Evolutionary conservation across 2,888 invertebrate species (phyloP).

Genomic region (Diadromus collaris): DNA sequence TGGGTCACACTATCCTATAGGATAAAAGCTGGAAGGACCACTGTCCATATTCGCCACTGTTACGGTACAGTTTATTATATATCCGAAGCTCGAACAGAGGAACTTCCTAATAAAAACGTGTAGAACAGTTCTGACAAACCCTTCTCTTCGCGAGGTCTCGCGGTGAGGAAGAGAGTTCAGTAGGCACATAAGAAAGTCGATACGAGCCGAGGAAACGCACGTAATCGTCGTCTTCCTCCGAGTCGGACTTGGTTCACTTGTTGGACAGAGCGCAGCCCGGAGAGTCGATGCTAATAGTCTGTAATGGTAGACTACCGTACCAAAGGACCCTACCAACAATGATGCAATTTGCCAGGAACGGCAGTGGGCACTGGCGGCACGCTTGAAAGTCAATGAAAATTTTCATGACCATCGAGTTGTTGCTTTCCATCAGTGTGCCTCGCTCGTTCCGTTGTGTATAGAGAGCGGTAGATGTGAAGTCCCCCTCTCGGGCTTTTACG

Average conservation of each 20-base stretch:
- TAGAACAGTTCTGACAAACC: not conserved
- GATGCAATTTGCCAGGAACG: constrained; percentile 46
- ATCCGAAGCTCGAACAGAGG: too few species aligned
- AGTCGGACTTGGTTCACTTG: not conserved
- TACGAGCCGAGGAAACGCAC: constrained; percentile 16
- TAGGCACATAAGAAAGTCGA: constrained; percentile 7
- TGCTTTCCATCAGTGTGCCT: not conserved
- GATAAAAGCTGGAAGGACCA: too few species aligned
- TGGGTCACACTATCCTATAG: too few species aligned
- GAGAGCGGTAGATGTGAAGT: not conserved
- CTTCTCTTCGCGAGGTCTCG: not conserved
- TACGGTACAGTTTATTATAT: too few species aligned
- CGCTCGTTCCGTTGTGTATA: not conserved
- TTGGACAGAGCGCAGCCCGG: constrained; percentile 5
- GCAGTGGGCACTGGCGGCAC: constrained; percentile 1
- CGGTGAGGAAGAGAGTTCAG: not conserved
- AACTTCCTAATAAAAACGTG: not conserved
- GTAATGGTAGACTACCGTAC: constrained; percentile 44
- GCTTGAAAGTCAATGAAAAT: constrained; percentile 35
- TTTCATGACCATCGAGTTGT: constrained; percentile 32
- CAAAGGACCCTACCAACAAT: constrained; percentile 24
- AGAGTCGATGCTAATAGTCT: constrained; percentile 44
- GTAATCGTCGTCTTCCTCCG: constrained; percentile 2
- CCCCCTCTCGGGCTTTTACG: not conserved
- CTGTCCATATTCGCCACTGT: too few species aligned